phyloP scores from a whole-genome alignment of 2,797 vertebrate genomes.

The Lycodopsis pacificus region DNA sequence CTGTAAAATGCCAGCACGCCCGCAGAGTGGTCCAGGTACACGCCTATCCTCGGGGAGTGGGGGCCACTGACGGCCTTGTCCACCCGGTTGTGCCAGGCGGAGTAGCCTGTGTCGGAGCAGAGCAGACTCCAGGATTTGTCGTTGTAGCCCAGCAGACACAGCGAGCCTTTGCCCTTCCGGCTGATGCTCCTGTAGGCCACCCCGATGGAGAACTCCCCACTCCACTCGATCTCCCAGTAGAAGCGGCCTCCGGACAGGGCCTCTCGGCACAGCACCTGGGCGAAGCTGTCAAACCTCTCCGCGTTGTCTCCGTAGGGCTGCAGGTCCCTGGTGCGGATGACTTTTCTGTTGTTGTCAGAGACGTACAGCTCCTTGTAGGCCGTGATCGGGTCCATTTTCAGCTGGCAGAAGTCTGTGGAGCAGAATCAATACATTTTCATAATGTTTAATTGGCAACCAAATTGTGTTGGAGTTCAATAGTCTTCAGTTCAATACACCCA shows the following conservation, averaged over 20 bases:
- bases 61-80: constrained; percentile 81
- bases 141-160: constrained; percentile 88
- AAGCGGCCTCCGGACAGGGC: constrained; percentile 83
- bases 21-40: constrained; percentile 85
- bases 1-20: constrained; percentile 86
- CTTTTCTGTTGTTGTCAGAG: constrained; percentile 84
- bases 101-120: constrained; percentile 86
- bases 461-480: not conserved
- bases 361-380: constrained; percentile 87
- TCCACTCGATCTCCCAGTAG: constrained; percentile 91
- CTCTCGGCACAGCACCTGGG: constrained; percentile 86
- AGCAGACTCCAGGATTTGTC: constrained; percentile 89
- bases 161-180: constrained; percentile 86
- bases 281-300: constrained; percentile 86
- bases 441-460: not conserved
- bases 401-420: constrained; percentile 83
- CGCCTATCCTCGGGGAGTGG: constrained; percentile 85
- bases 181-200: constrained; percentile 86
- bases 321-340: constrained; percentile 84
- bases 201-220: constrained; percentile 86
- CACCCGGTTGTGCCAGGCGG: constrained; percentile 87
- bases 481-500: not conserved
- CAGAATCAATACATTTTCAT: not conserved
- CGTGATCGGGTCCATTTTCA: constrained; percentile 81
- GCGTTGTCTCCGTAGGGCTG: constrained; percentile 83